Evolutionary conservation across 1,140 invertebrate genomes (phyloP), one percentile per base, ranked within the genome.

Genomic region (Pinna nobilis): DNA sequence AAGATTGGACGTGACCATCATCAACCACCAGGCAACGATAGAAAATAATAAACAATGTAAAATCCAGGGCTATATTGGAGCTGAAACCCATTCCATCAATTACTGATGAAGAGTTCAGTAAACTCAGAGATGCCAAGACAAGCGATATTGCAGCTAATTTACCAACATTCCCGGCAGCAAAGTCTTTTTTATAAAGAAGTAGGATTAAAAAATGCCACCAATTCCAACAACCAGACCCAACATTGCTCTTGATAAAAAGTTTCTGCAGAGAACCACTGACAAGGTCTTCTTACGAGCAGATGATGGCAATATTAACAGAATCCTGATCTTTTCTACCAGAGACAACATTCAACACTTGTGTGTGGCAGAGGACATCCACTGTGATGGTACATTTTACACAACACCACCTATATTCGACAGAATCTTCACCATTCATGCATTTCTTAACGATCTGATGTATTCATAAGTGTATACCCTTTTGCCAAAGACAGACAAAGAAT

Each of bases 331-430:
- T 18, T 20, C 49, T 7, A 55, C 60, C 15, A 15, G 6, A 41
- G 47, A 71, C 1, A 71, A 71, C 25, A 41, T 65, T 2, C 1
- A n/a, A 7, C 25, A 55, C 0, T 35, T 71, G 6, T 53, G 47
- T 28, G 33, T 18, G n/a, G 20, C 69, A 28, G 35, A 53, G 13
- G n/a, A 2, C 20, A 37, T 70, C 20, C 41, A 37, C 57, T 51
- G 57, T 30, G 57, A 70, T 37, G 68, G 68, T 7, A 70, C 47
- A 20, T 67, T 51, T 0, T 67, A 67, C 47, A 67, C 64, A 67
- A 50, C 64, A 37, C 50, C 64, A 51, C 33, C 47, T 3, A 53
- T 53, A 50, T 67, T 67, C 53, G 64, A 67, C 64, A 67, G 49
- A 32, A 67, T 67, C 3, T 67, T 67, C 23, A 67, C 49, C 49